Conservation (phyloP, 2,797 vertebrate genomes). For the Sebastes nivosus region DNA sequence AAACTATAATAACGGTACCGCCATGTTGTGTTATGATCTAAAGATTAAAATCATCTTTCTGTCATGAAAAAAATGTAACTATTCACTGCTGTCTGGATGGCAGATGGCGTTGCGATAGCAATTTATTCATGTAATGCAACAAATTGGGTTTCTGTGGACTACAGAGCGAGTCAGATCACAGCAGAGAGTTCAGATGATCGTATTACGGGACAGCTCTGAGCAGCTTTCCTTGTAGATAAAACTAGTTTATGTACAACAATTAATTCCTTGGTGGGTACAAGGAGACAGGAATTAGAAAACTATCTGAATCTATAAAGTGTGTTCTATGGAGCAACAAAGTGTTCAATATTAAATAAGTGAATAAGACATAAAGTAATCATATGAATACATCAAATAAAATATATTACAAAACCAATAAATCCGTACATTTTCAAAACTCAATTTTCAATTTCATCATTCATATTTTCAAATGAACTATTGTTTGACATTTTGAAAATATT, state of each 20-base stretch:
- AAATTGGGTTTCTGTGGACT: constrained; percentile 18
- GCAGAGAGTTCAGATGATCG: constrained; percentile 15
- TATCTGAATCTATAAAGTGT: neutral
- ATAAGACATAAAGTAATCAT: neutral
- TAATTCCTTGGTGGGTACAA: neutral
- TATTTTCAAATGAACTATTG: neutral
- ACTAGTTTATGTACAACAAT: neutral
- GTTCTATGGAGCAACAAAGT: neutral
- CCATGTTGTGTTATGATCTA: constrained; percentile 1
- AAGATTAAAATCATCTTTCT: constrained; percentile 39
- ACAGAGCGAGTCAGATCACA: constrained; percentile 21
- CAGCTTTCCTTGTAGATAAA: neutral
- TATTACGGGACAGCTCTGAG: neutral
- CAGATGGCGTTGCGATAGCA: constrained; percentile 31
- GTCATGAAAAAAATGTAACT: constrained; percentile 28
- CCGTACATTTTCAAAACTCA: neutral
- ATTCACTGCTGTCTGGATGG: constrained; percentile 15
- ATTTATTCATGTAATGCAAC: constrained; percentile 36
- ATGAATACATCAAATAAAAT: neutral
- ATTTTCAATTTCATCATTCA: neutral
- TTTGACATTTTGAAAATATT: neutral
- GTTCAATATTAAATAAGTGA: neutral
- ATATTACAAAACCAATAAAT: neutral
- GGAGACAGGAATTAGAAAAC: neutral
- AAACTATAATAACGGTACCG: constrained; percentile 17